Conservation (phyloP, 2,888 invertebrate species). For the Melanophora roralis region DNA sequence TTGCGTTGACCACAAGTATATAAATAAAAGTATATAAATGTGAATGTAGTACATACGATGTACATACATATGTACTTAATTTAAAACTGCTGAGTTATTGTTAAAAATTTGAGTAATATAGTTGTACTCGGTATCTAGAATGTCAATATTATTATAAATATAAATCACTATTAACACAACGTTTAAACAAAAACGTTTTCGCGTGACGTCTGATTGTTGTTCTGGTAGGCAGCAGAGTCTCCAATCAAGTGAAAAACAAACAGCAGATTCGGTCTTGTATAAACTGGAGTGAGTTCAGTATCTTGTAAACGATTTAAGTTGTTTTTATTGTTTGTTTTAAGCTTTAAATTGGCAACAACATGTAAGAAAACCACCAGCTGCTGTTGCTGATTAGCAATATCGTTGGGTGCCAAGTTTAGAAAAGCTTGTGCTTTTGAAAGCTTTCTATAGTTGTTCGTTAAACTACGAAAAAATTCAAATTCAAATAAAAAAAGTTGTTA, state of each 20-base stretch:
- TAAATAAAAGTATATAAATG: no score
- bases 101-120: background rate
- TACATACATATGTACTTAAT: no score
- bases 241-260: constrained; percentile 37
- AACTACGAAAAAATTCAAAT: background rate
- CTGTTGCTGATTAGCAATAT: background rate
- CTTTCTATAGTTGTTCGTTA: background rate
- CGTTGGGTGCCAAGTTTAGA: background rate
- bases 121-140: no score
- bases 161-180: no score
- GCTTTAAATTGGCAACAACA: constrained; percentile 15
- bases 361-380: background rate
- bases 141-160: no score
- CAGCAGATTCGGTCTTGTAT: constrained; percentile 24
- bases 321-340: constrained; percentile 21
- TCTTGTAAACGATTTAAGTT: constrained; percentile 6
- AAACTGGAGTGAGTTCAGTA: constrained; percentile 8
- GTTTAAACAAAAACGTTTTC: background rate
- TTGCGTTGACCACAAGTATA: no score
- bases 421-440: background rate
- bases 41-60: no score
- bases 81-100: no score
- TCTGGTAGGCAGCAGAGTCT: constrained; percentile 11
- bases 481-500: no score
- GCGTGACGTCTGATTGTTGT: background rate